These are phyloP conservation scores for Pipistrellus kuhlii DNA, from an alignment of 2,797 vertebrate genomes.

Conservation along the genomic window DNA sequence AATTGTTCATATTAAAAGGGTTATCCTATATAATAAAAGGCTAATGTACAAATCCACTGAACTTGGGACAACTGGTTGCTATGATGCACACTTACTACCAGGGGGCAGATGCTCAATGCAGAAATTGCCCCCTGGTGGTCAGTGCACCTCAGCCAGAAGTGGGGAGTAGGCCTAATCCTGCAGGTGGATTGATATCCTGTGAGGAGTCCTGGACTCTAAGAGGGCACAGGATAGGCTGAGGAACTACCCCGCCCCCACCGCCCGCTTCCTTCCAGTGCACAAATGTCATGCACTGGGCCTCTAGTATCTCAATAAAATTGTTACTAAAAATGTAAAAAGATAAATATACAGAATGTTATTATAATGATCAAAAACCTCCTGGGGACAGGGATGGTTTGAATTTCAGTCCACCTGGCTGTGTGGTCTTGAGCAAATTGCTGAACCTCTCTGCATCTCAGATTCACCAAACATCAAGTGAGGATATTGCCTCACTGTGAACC, in stretches of 20 bases:
- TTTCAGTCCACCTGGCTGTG: neutral
- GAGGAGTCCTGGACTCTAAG: no score
- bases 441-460: neutral
- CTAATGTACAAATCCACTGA: no score
- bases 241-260: rapidly evolving
- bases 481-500: neutral
- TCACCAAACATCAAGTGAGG: neutral
- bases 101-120: no score
- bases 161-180: no score
- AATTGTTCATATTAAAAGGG: neutral
- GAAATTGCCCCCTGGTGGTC: no score
- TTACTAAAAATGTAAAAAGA: neutral
- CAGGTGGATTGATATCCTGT: no score
- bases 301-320: neutral
- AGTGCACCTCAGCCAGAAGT: no score
- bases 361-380: neutral
- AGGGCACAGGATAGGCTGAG: no score
- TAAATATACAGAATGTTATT: neutral
- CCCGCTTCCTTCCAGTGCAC: no score
- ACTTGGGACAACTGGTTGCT: rapidly evolving
- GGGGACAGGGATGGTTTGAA: neutral
- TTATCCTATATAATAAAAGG: no score
- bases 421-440: neutral
- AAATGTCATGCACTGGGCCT: no score
- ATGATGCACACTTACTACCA: no score